Conservation (phyloP, 2,888 invertebrate genomes). For the Agrilus mali region DNA sequence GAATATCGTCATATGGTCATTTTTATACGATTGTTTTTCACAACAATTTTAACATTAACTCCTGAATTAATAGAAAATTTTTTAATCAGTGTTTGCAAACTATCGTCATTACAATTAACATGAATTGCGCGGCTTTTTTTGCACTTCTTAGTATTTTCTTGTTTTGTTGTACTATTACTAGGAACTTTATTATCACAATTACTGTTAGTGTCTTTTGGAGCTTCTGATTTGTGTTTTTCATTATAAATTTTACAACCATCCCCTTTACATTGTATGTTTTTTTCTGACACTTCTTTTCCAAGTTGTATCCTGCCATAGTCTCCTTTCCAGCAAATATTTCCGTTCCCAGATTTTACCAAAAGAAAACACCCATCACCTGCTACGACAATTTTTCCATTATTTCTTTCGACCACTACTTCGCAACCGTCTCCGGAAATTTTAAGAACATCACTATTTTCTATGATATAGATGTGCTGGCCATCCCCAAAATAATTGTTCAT, state of each 20-base stretch:
- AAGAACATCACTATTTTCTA: too few relatives aligned
- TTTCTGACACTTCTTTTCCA: slow-evolving; percentile 8
- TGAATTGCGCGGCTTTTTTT: not conserved
- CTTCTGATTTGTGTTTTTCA: not conserved
- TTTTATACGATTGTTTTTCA: too few relatives aligned
- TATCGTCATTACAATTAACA: too few relatives aligned
- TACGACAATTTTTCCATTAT: slow-evolving; percentile 6
- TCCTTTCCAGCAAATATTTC: slow-evolving; percentile 14
- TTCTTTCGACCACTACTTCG: slow-evolving; percentile 1
- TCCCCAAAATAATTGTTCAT: slow-evolving; percentile 8
- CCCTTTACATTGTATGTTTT: slow-evolving; percentile 11
- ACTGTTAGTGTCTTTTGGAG: not conserved
- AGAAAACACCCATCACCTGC: slow-evolving; percentile 14
- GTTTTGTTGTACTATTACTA: not conserved
- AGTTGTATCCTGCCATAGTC: slow-evolving; percentile 12
- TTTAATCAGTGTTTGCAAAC: too few relatives aligned
- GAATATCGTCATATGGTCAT: too few relatives aligned
- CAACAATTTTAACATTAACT: too few relatives aligned
- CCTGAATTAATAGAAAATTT: too few relatives aligned
- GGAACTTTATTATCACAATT: not conserved
- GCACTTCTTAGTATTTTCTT: not conserved
- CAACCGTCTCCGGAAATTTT: too few relatives aligned
- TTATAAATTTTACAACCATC: slow-evolving; percentile 9
- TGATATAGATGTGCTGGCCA: slow-evolving; percentile 4
- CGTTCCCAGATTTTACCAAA: slow-evolving; percentile 10